phyloP scores from a whole-genome alignment of 2,888 invertebrate species.

The Ophion ellenae region DNA sequence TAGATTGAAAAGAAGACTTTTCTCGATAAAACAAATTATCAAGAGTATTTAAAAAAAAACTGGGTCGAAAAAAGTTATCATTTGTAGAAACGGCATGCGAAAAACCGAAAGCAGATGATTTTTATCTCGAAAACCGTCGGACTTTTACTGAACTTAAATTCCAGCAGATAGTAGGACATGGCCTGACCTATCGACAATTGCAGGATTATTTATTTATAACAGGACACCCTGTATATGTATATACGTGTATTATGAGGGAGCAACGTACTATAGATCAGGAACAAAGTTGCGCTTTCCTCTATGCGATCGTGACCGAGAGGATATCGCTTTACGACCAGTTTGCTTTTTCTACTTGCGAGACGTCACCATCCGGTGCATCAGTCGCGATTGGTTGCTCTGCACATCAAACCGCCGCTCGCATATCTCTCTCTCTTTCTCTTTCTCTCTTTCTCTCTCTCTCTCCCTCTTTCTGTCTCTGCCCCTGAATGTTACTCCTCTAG shows the following conservation, averaged over 20 bases:
- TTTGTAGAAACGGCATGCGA: too few species aligned
- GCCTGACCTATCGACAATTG: too few species aligned
- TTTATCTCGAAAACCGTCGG: too few species aligned
- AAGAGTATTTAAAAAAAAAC: too few species aligned
- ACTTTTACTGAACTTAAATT: too few species aligned
- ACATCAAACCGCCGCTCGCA: constrained; percentile 13
- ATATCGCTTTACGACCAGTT: constrained; percentile 62
- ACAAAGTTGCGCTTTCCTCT: constrained; percentile 32
- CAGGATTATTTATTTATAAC: too few species aligned
- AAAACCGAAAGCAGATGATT: too few species aligned
- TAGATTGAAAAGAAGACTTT: too few species aligned
- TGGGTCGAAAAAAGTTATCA: too few species aligned
- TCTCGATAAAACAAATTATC: too few species aligned
- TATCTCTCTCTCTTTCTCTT: background rate
- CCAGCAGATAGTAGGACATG: too few species aligned
- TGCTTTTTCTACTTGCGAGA: constrained; percentile 47
- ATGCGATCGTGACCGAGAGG: constrained; percentile 46
- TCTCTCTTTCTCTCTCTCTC: background rate
- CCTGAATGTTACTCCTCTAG: background rate
- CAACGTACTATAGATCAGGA: constrained; percentile 22
- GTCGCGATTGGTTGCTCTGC: constrained; percentile 21
- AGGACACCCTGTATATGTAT: background rate
- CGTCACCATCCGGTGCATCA: constrained; percentile 52
- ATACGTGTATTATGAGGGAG: background rate
- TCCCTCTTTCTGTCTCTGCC: background rate